Evolutionary conservation across 2,113 vertebrate genomes (phyloP).

Genomic region (Mesitornis unicolor): DNA sequence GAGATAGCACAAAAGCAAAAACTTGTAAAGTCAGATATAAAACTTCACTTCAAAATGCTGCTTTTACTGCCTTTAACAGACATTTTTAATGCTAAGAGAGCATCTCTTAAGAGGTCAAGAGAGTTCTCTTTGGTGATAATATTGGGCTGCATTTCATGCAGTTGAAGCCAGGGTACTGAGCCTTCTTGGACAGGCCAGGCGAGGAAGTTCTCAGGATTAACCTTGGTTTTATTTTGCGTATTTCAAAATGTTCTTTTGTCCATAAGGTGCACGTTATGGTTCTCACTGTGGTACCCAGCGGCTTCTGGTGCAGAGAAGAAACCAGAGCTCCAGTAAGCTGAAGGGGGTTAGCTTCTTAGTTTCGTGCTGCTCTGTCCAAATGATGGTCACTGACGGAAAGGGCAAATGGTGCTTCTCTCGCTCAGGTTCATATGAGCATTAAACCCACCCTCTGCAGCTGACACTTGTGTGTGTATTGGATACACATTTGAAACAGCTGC

Average conservation of each 20-base stretch:
- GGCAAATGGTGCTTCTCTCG: background rate
- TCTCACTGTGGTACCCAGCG: background rate
- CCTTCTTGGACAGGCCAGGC: background rate
- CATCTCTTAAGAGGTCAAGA: no score
- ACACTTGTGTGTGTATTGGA: background rate
- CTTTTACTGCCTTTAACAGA: background rate
- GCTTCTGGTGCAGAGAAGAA: background rate
- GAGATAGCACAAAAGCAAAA: background rate
- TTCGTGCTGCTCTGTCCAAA: background rate
- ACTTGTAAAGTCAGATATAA: background rate
- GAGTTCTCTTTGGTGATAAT: background rate
- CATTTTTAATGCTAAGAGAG: background rate
- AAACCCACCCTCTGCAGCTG: background rate
- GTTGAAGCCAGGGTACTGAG: background rate
- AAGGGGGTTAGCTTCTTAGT: background rate
- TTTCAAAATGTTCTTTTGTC: background rate
- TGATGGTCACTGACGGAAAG: background rate
- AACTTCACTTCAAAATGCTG: background rate
- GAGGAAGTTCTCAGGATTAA: background rate
- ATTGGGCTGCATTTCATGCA: background rate
- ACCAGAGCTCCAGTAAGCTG: background rate
- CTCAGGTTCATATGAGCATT: background rate
- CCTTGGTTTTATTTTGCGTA: background rate
- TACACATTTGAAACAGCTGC: background rate
- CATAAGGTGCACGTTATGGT: background rate